Conservation (phyloP, 1,140 invertebrate genomes). For the Halyomorpha halys region DNA sequence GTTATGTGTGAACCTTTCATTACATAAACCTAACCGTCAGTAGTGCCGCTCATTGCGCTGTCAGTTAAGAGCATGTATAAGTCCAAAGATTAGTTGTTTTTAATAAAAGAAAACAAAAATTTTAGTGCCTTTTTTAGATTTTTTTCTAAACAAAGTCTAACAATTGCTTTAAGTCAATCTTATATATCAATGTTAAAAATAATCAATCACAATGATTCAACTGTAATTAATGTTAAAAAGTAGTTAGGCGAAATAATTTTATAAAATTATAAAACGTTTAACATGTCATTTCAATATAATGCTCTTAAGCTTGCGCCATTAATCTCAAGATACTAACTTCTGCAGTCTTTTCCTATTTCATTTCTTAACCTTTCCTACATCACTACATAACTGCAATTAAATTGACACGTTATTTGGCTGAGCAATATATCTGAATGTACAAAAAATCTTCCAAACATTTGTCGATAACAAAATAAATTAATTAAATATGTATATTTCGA, state of each 20-base stretch:
- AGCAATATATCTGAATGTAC: constrained; percentile 25
- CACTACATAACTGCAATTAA: constrained; percentile 26
- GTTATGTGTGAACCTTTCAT: constrained; percentile 9
- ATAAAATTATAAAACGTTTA: not conserved
- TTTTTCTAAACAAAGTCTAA: not conserved
- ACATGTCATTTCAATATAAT: not conserved
- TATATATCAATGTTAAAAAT: too few species aligned
- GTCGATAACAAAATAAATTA: constrained; percentile 26
- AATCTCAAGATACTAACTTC: not conserved
- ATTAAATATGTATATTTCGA: constrained; percentile 23
- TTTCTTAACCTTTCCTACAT: constrained; percentile 9
- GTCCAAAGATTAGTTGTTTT: not conserved
- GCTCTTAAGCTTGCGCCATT: constrained; percentile 6
- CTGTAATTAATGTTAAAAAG: too few species aligned
- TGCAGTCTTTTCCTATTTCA: not conserved
- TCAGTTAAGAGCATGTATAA: constrained; percentile 12
- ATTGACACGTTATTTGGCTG: constrained; percentile 28
- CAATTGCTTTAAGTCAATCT: too few species aligned
- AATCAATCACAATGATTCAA: too few species aligned
- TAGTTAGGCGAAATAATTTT: not conserved
- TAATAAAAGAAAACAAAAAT: not conserved
- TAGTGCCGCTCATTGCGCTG: constrained; percentile 8
- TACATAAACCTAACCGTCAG: constrained; percentile 2
- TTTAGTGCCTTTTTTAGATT: not conserved
- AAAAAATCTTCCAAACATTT: constrained; percentile 20